These are phyloP conservation scores for Meloidogyne floridensis DNA, from an alignment of 1,140 invertebrate genomes.

Conservation along the genomic window DNA sequence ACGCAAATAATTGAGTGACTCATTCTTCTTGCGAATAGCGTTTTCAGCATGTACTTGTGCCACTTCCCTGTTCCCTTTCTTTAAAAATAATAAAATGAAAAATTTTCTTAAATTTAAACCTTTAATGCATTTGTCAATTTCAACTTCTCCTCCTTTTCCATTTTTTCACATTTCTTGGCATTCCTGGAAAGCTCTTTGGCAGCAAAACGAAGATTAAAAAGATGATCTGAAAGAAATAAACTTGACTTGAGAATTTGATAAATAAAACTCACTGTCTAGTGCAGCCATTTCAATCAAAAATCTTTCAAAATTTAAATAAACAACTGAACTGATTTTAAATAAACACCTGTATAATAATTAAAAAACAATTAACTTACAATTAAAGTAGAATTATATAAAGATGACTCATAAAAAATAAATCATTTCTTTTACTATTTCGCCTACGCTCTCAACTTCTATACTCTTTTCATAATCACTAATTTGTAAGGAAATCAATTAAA, in stretches of 20 bases:
- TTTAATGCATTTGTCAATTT: slow-evolving; percentile 73
- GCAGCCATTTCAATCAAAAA: neutral
- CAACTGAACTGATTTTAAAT: too few relatives aligned
- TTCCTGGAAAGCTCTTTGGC: slow-evolving; percentile 93
- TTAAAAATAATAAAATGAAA: slow-evolving; percentile 68
- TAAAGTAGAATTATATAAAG: too few relatives aligned
- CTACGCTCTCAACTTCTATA: too few relatives aligned
- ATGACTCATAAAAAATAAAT: too few relatives aligned
- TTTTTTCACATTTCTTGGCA: slow-evolving; percentile 96
- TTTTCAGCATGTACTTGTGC: slow-evolving; percentile 98
- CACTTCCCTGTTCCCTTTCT: slow-evolving; percentile 94
- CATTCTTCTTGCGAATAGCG: slow-evolving; percentile 97
- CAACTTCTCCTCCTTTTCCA: slow-evolving; percentile 89
- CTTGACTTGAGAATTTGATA: too few relatives aligned
- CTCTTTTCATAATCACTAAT: too few relatives aligned
- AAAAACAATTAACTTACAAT: too few relatives aligned
- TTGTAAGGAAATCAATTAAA: too few relatives aligned
- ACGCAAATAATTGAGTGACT: slow-evolving; percentile 90
- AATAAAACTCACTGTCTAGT: neutral
- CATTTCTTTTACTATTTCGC: too few relatives aligned
- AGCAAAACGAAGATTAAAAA: slow-evolving; percentile 97
- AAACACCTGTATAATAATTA: too few relatives aligned
- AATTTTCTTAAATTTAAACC: slow-evolving; percentile 26
- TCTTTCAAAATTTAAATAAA: neutral
- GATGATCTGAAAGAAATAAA: slow-evolving; percentile 71